phyloP scores from a whole-genome alignment of 2,113 vertebrate genomes.

The Myiopsitta monachus region DNA sequence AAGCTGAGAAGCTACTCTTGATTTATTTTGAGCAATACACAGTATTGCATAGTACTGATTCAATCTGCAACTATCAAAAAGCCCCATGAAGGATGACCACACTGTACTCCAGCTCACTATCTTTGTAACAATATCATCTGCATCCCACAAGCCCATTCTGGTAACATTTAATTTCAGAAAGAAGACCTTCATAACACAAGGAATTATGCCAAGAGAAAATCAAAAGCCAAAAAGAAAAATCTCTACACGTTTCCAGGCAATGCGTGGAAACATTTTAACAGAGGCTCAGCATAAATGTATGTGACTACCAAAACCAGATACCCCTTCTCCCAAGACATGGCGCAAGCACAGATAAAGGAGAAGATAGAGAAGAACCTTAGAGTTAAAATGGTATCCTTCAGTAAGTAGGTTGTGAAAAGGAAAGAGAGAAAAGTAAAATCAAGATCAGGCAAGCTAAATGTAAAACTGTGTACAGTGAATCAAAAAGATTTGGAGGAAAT shows the following conservation, averaged over 20 bases:
- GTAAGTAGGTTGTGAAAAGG: background rate
- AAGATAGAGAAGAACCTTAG: background rate
- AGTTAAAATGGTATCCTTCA: background rate
- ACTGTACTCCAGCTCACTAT: background rate
- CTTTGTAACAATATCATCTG: background rate
- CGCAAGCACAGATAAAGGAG: background rate
- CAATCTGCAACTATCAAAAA: background rate
- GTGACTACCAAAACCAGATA: background rate
- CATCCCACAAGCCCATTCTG: background rate
- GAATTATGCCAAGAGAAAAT: background rate
- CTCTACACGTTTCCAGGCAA: background rate
- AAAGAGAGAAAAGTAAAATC: background rate
- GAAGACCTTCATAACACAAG: background rate
- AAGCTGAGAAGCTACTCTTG: background rate
- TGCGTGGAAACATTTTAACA: background rate
- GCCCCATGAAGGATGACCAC: background rate
- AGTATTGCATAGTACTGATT: background rate
- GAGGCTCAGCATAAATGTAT: background rate
- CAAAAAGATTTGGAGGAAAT: background rate
- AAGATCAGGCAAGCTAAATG: background rate
- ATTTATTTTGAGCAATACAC: background rate
- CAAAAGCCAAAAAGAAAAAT: background rate
- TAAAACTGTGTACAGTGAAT: background rate
- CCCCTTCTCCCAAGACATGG: background rate
- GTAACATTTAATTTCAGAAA: background rate